Conservation (phyloP, 2,113 vertebrate species). For the Rhagologus leucostigma region DNA sequence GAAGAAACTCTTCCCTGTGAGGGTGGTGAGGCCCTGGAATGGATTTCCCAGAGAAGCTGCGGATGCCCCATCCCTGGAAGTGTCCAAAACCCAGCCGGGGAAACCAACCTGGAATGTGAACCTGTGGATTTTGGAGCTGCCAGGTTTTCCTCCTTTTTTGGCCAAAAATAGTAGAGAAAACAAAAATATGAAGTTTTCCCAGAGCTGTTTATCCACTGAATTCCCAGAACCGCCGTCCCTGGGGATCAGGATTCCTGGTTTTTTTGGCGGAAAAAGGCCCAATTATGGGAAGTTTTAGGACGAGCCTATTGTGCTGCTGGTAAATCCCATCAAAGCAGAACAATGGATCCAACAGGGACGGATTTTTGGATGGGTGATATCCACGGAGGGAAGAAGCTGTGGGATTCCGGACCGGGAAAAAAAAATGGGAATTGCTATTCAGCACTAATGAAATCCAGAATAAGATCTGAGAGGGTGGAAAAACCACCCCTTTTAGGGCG, state of each 20-base stretch:
- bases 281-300: not conserved
- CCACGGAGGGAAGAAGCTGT: not conserved
- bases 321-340: not conserved
- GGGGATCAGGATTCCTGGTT: not conserved
- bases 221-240: not conserved
- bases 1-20: not conserved
- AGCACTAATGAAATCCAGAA: not conserved
- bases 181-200: not conserved
- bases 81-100: not conserved
- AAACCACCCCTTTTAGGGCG: fast-evolving
- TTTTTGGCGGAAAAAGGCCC: not conserved
- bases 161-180: not conserved
- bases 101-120: not conserved
- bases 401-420: not conserved
- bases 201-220: not conserved
- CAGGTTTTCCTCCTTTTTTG: not conserved
- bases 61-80: not conserved
- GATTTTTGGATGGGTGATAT: not conserved
- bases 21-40: not conserved
- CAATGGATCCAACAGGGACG: not conserved
- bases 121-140: not conserved
- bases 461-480: not conserved
- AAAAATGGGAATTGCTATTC: not conserved
- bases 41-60: not conserved
- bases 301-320: not conserved